phyloP scores from a whole-genome alignment of 2,888 invertebrate species.

The Machimus rusticus region DNA sequence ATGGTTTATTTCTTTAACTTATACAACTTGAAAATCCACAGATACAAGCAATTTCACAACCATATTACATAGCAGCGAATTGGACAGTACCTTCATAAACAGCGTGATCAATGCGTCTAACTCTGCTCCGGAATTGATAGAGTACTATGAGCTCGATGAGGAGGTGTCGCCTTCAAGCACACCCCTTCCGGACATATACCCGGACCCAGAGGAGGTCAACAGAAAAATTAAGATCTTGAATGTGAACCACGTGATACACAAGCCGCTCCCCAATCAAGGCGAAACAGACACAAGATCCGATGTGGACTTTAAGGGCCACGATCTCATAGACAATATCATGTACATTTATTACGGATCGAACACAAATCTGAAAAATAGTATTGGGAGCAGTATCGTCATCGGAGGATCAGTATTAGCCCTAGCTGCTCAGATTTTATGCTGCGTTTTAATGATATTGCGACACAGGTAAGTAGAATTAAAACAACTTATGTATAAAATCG shows the following conservation, averaged over 20 bases:
- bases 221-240: slow-evolving; percentile 43
- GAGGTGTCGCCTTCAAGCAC: slow-evolving; percentile 36
- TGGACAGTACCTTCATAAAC: slow-evolving; percentile 44
- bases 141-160: slow-evolving; percentile 48
- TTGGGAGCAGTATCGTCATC: slow-evolving; percentile 63
- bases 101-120: slow-evolving; percentile 48
- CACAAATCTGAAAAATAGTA: slow-evolving; percentile 64
- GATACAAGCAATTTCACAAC: slow-evolving; percentile 5
- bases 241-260: slow-evolving; percentile 17
- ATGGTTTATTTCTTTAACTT: neutral
- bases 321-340: slow-evolving; percentile 76
- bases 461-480: slow-evolving; percentile 45
- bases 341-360: slow-evolving; percentile 73
- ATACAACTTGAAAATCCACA: neutral
- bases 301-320: slow-evolving; percentile 71
- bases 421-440: slow-evolving; percentile 64
- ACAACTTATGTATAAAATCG: neutral
- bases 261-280: neutral
- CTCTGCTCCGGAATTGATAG: slow-evolving; percentile 47
- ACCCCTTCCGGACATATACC: slow-evolving; percentile 48
- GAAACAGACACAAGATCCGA: slow-evolving; percentile 40
- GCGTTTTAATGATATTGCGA: slow-evolving; percentile 56
- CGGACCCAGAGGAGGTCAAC: slow-evolving; percentile 50
- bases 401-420: slow-evolving; percentile 65
- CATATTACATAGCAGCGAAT: slow-evolving; percentile 6